phyloP scores from a whole-genome alignment of 2,797 vertebrate species.

The Halcyon badia region DNA sequence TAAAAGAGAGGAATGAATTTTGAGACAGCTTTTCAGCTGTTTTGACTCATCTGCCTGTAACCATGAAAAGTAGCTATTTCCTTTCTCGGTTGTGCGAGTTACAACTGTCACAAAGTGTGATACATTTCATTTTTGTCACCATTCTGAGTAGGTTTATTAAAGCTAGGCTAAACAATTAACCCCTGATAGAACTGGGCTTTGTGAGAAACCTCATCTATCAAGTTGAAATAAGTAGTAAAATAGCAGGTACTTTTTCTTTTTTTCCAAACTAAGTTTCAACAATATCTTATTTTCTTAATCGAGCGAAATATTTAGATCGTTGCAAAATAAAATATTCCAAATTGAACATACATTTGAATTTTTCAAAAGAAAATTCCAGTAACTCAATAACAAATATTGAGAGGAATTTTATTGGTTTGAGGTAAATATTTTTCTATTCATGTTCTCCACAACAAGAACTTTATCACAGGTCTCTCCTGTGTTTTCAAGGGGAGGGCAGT shows the following conservation, averaged over 20 bases:
- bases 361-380: not conserved
- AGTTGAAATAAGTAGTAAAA: not conserved
- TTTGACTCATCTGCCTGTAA: not conserved
- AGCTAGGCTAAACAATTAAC: not conserved
- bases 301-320: not conserved
- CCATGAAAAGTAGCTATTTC: not conserved
- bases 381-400: not conserved
- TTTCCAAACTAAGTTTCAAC: not conserved
- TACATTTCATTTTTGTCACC: not conserved
- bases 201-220: not conserved
- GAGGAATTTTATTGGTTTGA: not conserved
- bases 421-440: not conserved
- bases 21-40: not conserved
- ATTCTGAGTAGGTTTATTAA: not conserved
- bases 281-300: not conserved
- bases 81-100: not conserved
- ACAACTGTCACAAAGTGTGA: not conserved
- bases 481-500: not conserved
- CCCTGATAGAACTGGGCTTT: not conserved
- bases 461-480: not conserved
- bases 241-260: not conserved
- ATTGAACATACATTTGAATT: not conserved
- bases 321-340: not conserved
- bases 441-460: not conserved
- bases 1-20: not conserved